Percentiles rank a stretch among this genome's conserved stretches.
Conservation (phyloP, 2,797 vertebrate species). For the Esox lucius region DNA sequence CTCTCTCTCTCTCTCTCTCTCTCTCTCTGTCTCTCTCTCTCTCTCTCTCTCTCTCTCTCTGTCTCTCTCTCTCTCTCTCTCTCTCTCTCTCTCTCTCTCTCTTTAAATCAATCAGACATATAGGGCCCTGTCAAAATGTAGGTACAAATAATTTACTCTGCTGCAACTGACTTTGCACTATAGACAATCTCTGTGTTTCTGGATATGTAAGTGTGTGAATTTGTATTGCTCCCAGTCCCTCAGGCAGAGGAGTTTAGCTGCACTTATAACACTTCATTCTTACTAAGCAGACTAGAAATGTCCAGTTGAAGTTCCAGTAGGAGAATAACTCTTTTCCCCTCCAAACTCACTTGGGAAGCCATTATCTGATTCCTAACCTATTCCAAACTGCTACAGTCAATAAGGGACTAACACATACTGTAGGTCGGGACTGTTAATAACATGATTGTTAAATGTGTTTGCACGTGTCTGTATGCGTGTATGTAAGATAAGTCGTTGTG, state of each 20-base stretch:
- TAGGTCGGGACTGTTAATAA: not conserved
- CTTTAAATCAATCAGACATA: slow-evolving; percentile 11
- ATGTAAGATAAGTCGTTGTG: no score
- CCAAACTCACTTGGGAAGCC: no score
- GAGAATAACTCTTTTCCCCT: no score
- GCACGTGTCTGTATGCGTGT: not conserved
- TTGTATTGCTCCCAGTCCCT: not conserved
- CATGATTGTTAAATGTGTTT: slow-evolving; percentile 3
- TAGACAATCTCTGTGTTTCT: slow-evolving; percentile 26
- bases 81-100: not conserved
- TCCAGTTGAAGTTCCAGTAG: not conserved
- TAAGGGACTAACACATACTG: not conserved
- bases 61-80: slow-evolving; percentile 13
- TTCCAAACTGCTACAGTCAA: no score
- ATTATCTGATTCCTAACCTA: not conserved
- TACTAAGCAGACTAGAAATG: not conserved
- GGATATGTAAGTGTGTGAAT: not conserved
- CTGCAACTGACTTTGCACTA: slow-evolving; percentile 54
- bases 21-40: not conserved
- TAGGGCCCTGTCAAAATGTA: slow-evolving; percentile 47
- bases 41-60: slow-evolving; percentile 22
- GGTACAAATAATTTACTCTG: slow-evolving; percentile 70
- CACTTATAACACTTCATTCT: not conserved
- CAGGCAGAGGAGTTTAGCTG: not conserved
- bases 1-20: slow-evolving; percentile 6